A percentile compares a stretch with the other conserved stretches of the same genome.
Conservation (phyloP, 2,888 invertebrate genomes). For the Poecilus cupreus region DNA sequence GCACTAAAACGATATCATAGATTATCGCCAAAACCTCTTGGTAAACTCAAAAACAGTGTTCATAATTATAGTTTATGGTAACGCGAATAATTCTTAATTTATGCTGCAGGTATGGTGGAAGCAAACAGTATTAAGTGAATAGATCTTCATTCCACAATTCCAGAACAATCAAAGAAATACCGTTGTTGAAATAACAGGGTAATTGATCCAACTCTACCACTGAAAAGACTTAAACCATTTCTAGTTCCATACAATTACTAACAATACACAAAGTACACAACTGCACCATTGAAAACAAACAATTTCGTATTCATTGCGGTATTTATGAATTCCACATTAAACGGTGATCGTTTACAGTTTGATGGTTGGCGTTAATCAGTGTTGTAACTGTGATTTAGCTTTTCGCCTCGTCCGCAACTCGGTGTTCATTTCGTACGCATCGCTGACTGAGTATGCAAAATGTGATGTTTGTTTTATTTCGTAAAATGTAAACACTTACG, state of each 20-base stretch:
- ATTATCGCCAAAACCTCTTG: too few species aligned
- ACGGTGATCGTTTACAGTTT: not conserved
- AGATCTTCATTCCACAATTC: not conserved
- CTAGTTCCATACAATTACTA: not conserved
- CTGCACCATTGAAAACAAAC: not conserved
- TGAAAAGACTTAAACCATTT: not conserved
- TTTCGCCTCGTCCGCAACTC: not conserved
- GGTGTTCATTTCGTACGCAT: not conserved
- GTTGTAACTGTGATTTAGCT: not conserved
- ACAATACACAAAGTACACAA: not conserved
- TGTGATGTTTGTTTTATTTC: not conserved
- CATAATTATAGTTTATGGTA: not conserved
- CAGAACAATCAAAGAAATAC: not conserved
- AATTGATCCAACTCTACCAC: not conserved
- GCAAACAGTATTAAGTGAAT: not conserved
- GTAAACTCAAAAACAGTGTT: too few species aligned
- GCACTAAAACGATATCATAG: too few species aligned
- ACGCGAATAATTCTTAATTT: not conserved
- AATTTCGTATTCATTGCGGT: not conserved
- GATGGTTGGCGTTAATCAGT: conserved; percentile 1
- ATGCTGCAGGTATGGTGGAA: not conserved
- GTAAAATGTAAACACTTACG: not conserved
- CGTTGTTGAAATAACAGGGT: not conserved
- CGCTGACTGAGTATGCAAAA: not conserved
- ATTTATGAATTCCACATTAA: conserved; percentile 10